Percentiles rank a stretch among this genome's conserved stretches.
These are phyloP conservation scores for Scaptomyza tumidula DNA, from an alignment of 2,888 invertebrate species.

Conservation along the genomic window DNA sequence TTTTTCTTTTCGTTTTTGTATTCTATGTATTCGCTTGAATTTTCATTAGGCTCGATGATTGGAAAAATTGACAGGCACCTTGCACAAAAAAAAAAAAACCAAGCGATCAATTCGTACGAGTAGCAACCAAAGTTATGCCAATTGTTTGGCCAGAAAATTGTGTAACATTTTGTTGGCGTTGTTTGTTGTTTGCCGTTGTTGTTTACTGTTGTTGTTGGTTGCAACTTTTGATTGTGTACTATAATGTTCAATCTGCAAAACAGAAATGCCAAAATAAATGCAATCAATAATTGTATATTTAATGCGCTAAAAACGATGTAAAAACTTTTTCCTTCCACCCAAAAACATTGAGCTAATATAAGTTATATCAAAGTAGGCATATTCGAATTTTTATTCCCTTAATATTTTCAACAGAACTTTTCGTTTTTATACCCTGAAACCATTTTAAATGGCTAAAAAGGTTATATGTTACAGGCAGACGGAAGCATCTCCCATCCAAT, in stretches of 20 bases:
- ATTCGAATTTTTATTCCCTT: too few relatives aligned
- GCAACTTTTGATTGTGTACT: conserved; percentile 10
- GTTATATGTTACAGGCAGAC: too few relatives aligned
- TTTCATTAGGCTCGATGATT: conserved; percentile 77
- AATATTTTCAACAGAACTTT: too few relatives aligned
- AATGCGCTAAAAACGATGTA: too few relatives aligned
- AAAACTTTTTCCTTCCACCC: too few relatives aligned
- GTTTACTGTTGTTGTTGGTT: conserved; percentile 3
- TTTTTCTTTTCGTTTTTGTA: conserved; percentile 3
- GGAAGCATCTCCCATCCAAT: too few relatives aligned
- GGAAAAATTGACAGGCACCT: conserved; percentile 75
- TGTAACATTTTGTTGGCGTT: conserved; percentile 29
- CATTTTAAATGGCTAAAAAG: too few relatives aligned
- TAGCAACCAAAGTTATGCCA: conserved; percentile 33
- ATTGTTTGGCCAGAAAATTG: conserved; percentile 66
- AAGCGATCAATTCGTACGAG: conserved; percentile 62
- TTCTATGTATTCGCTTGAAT: conserved; percentile 53
- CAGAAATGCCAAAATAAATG: background rate
- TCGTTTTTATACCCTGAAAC: too few relatives aligned
- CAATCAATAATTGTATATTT: too few relatives aligned
- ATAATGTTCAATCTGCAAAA: background rate
- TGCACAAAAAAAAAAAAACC: conserved; percentile 39
- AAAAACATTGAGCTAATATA: too few relatives aligned
- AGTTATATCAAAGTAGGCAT: too few relatives aligned
- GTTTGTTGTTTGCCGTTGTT: background rate